phyloP scores from a whole-genome alignment of 2,888 invertebrate genomes.

The Ganaspis brasiliensis region DNA sequence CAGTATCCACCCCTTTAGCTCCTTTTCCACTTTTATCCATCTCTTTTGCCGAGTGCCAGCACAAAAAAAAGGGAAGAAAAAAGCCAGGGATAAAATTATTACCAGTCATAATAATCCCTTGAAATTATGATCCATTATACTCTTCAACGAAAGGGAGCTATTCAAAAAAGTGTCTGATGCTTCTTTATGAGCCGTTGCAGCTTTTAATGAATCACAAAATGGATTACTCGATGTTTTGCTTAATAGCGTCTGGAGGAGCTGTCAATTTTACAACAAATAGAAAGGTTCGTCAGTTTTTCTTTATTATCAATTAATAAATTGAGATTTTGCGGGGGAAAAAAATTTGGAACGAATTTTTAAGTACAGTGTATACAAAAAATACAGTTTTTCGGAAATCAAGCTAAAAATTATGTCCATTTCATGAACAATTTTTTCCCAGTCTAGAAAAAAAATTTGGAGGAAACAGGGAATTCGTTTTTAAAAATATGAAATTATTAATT shows the following conservation, averaged over 20 bases:
- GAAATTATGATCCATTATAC: constrained; percentile 51
- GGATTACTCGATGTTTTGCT: constrained; percentile 26
- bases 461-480: too few species aligned
- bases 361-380: too few species aligned
- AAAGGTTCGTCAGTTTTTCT: background rate
- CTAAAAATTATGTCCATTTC: too few species aligned
- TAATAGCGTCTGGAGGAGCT: constrained; percentile 20
- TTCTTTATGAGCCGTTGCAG: constrained; percentile 24
- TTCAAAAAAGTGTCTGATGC: constrained; percentile 32
- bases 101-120: constrained; percentile 54
- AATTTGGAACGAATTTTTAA: too few species aligned
- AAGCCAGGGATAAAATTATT: constrained; percentile 41
- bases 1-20: background rate
- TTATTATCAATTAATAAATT: too few species aligned
- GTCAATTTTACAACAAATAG: constrained; percentile 12
- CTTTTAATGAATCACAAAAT: constrained; percentile 25
- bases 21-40: constrained; percentile 31
- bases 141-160: constrained; percentile 27
- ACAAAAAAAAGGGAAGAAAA: constrained; percentile 29
- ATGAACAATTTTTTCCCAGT: too few species aligned
- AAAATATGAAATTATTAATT: too few species aligned
- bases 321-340: too few species aligned
- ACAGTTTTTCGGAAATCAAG: too few species aligned
- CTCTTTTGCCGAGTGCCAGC: constrained; percentile 17
- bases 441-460: too few species aligned